Evolutionary conservation across 2,888 invertebrate species (phyloP).

Genomic region (Oscheius sp.): DNA sequence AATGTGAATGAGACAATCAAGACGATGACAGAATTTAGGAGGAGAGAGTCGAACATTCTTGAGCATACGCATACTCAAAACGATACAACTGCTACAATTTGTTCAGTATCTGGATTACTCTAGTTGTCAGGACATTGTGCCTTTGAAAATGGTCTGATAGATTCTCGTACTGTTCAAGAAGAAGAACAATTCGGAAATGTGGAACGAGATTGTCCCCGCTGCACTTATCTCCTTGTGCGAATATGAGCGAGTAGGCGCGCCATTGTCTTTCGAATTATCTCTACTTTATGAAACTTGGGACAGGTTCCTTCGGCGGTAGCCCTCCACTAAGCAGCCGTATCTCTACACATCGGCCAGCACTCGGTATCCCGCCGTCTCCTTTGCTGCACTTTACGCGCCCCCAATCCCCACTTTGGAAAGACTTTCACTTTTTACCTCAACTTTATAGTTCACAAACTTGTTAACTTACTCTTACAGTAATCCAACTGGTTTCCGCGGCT

Average conservation of each 20-base stretch:
- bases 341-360: conserved; percentile 20
- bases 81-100: too few relatives aligned
- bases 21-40: too few relatives aligned
- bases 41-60: too few relatives aligned
- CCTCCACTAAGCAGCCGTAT: conserved; percentile 21
- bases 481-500: neutral
- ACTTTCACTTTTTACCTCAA: conserved; percentile 12
- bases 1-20: neutral
- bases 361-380: conserved; percentile 15
- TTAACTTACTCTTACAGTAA: neutral
- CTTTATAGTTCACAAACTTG: neutral
- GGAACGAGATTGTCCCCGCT: too few relatives aligned
- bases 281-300: conserved; percentile 43
- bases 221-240: too few relatives aligned
- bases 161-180: too few relatives aligned
- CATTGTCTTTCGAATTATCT: conserved; percentile 39
- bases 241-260: neutral
- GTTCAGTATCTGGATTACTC: too few relatives aligned
- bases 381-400: conserved; percentile 32
- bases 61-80: too few relatives aligned
- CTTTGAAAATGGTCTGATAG: too few relatives aligned
- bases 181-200: too few relatives aligned
- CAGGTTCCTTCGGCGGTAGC: conserved; percentile 31
- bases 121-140: too few relatives aligned
- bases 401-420: conserved; percentile 34